Conservation (phyloP, 2,888 invertebrate species). For the Cephus pygmeus region DNA sequence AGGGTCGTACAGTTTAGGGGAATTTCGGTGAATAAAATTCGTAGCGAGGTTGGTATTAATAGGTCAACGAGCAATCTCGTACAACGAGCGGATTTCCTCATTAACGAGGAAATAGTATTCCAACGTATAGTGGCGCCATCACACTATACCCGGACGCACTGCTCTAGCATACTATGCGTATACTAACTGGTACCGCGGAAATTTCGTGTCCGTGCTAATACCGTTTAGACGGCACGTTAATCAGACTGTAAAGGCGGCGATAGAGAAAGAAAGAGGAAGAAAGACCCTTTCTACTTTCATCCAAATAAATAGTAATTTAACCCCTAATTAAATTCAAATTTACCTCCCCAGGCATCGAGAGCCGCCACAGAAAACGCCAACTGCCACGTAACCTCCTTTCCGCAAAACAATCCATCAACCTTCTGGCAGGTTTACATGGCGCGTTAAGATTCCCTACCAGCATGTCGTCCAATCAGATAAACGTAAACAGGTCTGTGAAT, state of each 20-base stretch:
- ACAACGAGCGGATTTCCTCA: neutral
- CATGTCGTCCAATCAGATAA: slow-evolving; percentile 56
- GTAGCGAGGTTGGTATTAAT: neutral
- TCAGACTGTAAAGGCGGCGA: neutral
- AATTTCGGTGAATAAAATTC: neutral
- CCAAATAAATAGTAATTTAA: slow-evolving; percentile 48
- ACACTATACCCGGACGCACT: neutral
- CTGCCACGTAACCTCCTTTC: slow-evolving; percentile 43
- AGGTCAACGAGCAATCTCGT: neutral
- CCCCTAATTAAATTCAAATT: slow-evolving; percentile 60
- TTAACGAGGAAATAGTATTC: neutral
- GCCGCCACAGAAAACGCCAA: slow-evolving; percentile 20
- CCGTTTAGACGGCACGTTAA: neutral
- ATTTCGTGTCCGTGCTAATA: neutral
- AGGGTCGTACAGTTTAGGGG: neutral
- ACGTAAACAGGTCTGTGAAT: slow-evolving; percentile 54
- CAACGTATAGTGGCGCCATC: neutral
- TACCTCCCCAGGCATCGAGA: slow-evolving; percentile 31
- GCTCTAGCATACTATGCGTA: neutral
- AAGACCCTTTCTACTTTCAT: neutral
- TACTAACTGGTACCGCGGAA: neutral
- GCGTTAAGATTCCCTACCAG: slow-evolving; percentile 53
- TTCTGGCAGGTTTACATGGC: slow-evolving; percentile 58
- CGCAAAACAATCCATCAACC: slow-evolving; percentile 57
- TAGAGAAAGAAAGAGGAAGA: too few species aligned